Conservation (phyloP, 1,140 invertebrate species). For the Scaptomyza montana region DNA sequence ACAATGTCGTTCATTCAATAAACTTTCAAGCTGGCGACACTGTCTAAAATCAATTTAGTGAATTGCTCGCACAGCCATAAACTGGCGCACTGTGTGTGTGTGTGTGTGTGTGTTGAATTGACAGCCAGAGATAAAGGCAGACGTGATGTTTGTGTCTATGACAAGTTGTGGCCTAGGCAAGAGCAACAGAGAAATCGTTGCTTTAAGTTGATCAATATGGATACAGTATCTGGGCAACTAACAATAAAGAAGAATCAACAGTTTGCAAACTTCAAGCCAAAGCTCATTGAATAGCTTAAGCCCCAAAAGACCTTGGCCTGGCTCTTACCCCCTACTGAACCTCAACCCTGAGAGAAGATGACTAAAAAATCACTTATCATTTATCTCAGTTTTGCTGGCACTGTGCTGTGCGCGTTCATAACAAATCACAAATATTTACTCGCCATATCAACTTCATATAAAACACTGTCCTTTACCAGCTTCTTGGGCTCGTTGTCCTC, state of each 20-base stretch:
- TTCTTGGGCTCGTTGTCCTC: slow-evolving; percentile 13
- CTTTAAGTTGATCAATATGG: neutral
- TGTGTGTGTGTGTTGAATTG: slow-evolving; percentile 27
- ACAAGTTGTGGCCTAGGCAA: slow-evolving; percentile 43
- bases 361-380: slow-evolving; percentile 79
- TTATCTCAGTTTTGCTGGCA: slow-evolving; percentile 59
- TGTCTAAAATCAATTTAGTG: slow-evolving; percentile 78
- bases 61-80: slow-evolving; percentile 46
- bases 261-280: slow-evolving; percentile 9
- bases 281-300: slow-evolving; percentile 3
- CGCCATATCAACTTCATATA: slow-evolving; percentile 79
- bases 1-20: slow-evolving; percentile 36
- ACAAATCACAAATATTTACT: slow-evolving; percentile 83
- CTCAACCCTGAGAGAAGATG: slow-evolving; percentile 38
- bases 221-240: slow-evolving; percentile 8
- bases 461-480: slow-evolving; percentile 49
- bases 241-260: slow-evolving; percentile 27
- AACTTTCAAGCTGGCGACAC: slow-evolving; percentile 50
- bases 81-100: neutral
- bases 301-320: neutral
- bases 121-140: slow-evolving; percentile 35
- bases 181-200: neutral
- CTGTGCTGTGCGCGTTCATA: slow-evolving; percentile 54
- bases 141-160: slow-evolving; percentile 28
- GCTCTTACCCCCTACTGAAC: too few relatives aligned